These are phyloP conservation scores for Turdus rufiventris DNA, from an alignment of 2,113 vertebrate genomes.

Conservation along the genomic window DNA sequence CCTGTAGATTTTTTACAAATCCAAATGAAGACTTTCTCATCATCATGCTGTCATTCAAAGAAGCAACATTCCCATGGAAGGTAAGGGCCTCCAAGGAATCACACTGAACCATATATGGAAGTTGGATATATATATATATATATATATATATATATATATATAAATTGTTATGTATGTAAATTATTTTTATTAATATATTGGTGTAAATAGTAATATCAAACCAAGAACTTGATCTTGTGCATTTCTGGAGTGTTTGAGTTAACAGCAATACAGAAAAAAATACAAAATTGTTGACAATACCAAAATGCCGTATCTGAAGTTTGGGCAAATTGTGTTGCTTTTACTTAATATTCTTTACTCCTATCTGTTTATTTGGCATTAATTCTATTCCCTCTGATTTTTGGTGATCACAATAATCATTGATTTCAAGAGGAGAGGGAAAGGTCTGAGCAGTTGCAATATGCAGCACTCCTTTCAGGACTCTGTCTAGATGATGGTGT, in stretches of 20 bases:
- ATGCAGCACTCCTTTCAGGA: background rate
- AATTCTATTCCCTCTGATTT: background rate
- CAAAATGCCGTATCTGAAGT: background rate
- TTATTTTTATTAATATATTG: background rate
- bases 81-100: background rate
- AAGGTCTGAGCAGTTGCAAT: background rate
- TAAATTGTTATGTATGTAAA: background rate
- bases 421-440: background rate
- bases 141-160: rapidly evolving
- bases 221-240: background rate
- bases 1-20: background rate
- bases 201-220: background rate
- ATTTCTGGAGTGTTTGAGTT: background rate
- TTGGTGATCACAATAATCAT: background rate
- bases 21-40: background rate
- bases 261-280: background rate
- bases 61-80: background rate
- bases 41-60: background rate
- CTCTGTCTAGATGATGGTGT: rapidly evolving
- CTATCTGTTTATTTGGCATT: background rate
- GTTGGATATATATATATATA: background rate
- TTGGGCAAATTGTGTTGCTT: background rate
- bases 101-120: background rate
- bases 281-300: background rate
- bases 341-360: background rate